phyloP scores from a whole-genome alignment of 2,797 vertebrate genomes.

The Chrosomus eos region DNA sequence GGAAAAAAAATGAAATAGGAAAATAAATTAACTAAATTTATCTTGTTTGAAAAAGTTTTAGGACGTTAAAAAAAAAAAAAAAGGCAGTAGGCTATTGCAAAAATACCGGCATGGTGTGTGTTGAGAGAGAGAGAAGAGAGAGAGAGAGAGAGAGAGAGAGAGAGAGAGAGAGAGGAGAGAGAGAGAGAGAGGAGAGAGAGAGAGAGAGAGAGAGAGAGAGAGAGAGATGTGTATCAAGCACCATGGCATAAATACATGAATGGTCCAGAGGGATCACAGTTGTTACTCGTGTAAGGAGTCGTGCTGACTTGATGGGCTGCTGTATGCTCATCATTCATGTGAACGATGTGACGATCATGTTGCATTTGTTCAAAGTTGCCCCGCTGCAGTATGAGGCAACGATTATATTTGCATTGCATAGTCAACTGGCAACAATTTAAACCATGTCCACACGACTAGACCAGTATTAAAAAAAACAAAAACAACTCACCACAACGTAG shows the following conservation, averaged over 20 bases:
- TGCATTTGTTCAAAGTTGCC: constrained; percentile 27
- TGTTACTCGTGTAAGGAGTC: constrained; percentile 34
- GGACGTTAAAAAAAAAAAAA: neutral
- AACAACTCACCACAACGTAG: constrained; percentile 74
- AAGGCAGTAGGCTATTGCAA: neutral
- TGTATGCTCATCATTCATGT: constrained; percentile 34
- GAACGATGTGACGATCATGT: constrained; percentile 41
- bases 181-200: constrained; percentile 5
- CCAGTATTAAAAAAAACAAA: neutral
- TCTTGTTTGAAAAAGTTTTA: constrained; percentile 25
- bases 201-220: constrained; percentile 28
- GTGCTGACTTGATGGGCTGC: constrained; percentile 11
- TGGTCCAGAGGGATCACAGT: constrained; percentile 36
- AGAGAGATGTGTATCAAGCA: constrained; percentile 19
- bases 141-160: neutral
- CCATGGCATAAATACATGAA: constrained; percentile 40
- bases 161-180: constrained; percentile 18
- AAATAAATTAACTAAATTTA: neutral
- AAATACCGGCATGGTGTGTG: neutral
- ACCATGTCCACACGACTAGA: neutral
- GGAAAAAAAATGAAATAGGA: too few species aligned
- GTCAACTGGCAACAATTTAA: neutral
- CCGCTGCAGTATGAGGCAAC: constrained; percentile 7
- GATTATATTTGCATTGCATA: neutral
- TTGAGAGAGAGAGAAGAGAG: neutral